Conservation (phyloP, 2,888 invertebrate genomes). For the Xiphydria camelus region DNA sequence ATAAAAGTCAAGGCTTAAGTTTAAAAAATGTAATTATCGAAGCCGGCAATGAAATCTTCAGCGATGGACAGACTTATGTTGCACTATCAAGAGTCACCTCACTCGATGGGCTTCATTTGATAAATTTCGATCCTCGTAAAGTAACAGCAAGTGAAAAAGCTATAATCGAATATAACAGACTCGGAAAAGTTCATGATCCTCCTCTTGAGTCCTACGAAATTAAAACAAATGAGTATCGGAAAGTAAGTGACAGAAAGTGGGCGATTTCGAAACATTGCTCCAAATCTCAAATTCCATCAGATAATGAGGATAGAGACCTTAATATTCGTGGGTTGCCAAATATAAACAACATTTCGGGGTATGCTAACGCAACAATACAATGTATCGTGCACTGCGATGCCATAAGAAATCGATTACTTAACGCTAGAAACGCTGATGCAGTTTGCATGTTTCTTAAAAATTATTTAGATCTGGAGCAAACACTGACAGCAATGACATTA, state of each 20-base stretch:
- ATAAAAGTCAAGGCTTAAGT: constrained; percentile 32
- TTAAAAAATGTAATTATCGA: constrained; percentile 28
- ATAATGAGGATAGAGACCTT: not conserved
- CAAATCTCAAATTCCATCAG: constrained; percentile 9
- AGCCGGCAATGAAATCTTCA: constrained; percentile 26
- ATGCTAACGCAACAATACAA: constrained; percentile 17
- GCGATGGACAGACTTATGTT: constrained; percentile 28
- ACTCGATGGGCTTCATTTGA: constrained; percentile 26
- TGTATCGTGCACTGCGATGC: constrained; percentile 14
- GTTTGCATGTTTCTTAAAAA: not conserved
- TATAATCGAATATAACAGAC: constrained; percentile 22
- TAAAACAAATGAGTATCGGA: not conserved
- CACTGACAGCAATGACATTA: constrained; percentile 1
- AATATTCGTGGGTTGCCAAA: constrained; percentile 11
- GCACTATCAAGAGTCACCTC: constrained; percentile 28
- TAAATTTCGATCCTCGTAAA: constrained; percentile 27
- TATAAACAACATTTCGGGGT: constrained; percentile 15
- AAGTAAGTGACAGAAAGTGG: constrained; percentile 17
- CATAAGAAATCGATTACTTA: not conserved
- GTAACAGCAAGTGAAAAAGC: constrained; percentile 21
- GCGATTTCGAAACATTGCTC: constrained; percentile 1
- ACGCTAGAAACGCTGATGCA: not conserved
- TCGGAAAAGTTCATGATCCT: constrained; percentile 18
- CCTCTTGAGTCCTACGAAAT: constrained; percentile 11
- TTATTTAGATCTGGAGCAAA: not conserved